Conservation (phyloP, 2,888 invertebrate species). For the Drosophila fulvimacula region DNA sequence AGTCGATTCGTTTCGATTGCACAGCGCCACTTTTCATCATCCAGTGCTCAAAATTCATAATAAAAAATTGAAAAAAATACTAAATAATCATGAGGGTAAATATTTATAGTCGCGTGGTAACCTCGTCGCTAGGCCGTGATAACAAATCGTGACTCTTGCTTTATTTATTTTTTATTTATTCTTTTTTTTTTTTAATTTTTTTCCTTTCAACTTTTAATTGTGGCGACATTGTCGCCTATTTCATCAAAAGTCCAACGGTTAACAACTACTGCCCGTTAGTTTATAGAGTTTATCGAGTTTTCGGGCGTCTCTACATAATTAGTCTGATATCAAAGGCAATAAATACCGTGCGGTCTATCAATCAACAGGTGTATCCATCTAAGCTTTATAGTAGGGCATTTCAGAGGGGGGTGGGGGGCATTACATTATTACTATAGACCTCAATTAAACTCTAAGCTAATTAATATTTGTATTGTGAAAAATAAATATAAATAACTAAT, state of each 20-base stretch:
- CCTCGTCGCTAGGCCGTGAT: slow-evolving; percentile 67
- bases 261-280: slow-evolving; percentile 46
- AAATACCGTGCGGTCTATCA: slow-evolving; percentile 48
- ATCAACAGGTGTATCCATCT: slow-evolving; percentile 51
- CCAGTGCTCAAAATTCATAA: slow-evolving; percentile 11
- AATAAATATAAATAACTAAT: slow-evolving; percentile 11
- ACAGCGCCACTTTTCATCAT: slow-evolving; percentile 40
- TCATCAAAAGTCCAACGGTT: slow-evolving; percentile 67
- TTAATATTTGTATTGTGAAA: slow-evolving; percentile 39
- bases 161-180: slow-evolving; percentile 28
- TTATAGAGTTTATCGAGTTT: slow-evolving; percentile 68
- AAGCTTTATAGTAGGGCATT: slow-evolving; percentile 36
- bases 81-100: slow-evolving; percentile 69
- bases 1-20: slow-evolving; percentile 32
- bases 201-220: slow-evolving; percentile 15
- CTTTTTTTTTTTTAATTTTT: slow-evolving; percentile 13
- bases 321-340: slow-evolving; percentile 76
- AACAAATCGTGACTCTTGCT: slow-evolving; percentile 47
- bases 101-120: slow-evolving; percentile 77
- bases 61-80: slow-evolving; percentile 10
- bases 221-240: slow-evolving; percentile 45
- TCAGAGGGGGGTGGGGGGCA: background rate
- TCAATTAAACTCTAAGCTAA: slow-evolving; percentile 42
- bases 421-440: slow-evolving; percentile 19
- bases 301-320: slow-evolving; percentile 64